Evolutionary conservation across 2,113 vertebrate species (phyloP), one percentile per base, ranked within the genome.

Genomic region (Desmodus rotundus): DNA sequence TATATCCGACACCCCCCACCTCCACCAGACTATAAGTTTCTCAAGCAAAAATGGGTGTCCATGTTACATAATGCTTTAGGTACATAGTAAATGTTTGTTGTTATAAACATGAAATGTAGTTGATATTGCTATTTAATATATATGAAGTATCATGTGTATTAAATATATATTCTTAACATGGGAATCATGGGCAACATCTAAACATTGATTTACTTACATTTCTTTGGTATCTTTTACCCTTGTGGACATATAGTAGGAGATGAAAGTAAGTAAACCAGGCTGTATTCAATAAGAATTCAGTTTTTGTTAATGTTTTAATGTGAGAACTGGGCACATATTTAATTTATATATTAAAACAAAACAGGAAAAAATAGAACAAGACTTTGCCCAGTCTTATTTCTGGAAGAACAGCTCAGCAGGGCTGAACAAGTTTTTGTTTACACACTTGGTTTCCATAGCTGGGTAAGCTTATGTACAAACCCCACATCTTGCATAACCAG

Each of bases 311-410:
- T 80, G 31, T 22, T 73, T 93, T 90, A 72, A 94, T 28, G 4
- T 89, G 50, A 90, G 12, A 70, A n/a, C 20, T 76, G 24, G 87
- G 4, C 2, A 90, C 94, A 74, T 81, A 84, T 56, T 89, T 89
- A 58, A 72, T 54, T 94, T 95, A 77, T 61, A 43, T 89, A 67
- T 95, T 85, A 84, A 87, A 85, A 33, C 36, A 85, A 97, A 88
- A 84, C 5, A 80, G 58, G 24, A 43, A 54, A 52, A 89, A 76
- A 80, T 33, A 78, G 70, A 74, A 4, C 20, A 50, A 28, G n/a
- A 4, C 16, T 93, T 77, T 5, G 70, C 36, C 17, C n/a, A 78
- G 31, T 31, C 20, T 73, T 96, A 58, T 81, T 93, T 93, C 56
- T 89, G 70, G n/a, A 80, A 74, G 15, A 41, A 16, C 36, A n/a